Base-by-base conservation (phyloP, 2,888 invertebrate species). In the Iphiclides podalirius region DNA sequence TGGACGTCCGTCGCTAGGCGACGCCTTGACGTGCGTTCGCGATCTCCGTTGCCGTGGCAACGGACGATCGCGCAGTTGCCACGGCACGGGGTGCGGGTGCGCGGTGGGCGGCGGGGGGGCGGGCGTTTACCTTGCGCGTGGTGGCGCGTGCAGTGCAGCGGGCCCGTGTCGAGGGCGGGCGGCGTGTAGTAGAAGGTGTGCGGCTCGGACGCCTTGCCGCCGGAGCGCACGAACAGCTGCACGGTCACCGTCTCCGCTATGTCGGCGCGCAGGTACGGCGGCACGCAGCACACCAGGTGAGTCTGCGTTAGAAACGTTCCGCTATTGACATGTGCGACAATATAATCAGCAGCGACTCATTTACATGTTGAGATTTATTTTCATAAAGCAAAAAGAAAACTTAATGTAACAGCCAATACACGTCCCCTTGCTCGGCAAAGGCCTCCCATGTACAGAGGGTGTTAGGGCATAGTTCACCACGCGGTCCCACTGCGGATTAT, bases 241-340 rank as follows among this genome's bases (percentile, higher is more conserved):
- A 96, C 94, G 64, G 90, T 88, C 55, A 95, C 92, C 9, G 95
- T 89, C 74, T 95, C 95, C 17, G 87, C 52, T 52, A 94, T 90
- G 76, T 94, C 94, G 54, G 90, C 82, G 57, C 92, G 90, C 63
- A 87, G 82, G 88, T 94, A 96, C 14, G 95, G 90, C 14, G 96
- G 96, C 58, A 96, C 93, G 63, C 93, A 93, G 83, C 96, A 96
- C 23, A 96, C 95, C 44, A 96, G 90, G 83, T 97, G 96, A 14
- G 95, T 96, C 94, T 96, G 90, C 36, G 20, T n/a, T n/a, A n/a
- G n/a, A n/a, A n/a, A n/a, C n/a, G n/a, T n/a, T n/a, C n/a, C n/a
- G 54, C 8, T n/a, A n/a, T n/a, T n/a, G n/a, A n/a, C n/a, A n/a
- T n/a, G n/a, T n/a, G n/a, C n/a, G n/a, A n/a, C n/a, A n/a, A n/a